These are phyloP conservation scores for Actinia equina DNA, from an alignment of 64 coral and sea anemone species.

Conservation along the genomic window DNA sequence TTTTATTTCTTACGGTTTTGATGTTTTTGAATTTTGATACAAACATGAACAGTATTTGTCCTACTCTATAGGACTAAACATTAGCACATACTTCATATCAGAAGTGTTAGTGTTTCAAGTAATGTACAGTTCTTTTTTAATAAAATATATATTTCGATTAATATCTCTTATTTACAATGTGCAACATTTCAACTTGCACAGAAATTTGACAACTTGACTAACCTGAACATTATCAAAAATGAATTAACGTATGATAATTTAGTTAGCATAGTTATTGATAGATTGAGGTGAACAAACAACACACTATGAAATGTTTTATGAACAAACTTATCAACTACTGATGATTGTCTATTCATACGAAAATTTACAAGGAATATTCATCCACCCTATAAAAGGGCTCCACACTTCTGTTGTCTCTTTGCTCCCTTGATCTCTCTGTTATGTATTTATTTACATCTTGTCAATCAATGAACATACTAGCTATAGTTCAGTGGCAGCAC, in stretches of 20 bases:
- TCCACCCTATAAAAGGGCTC: not conserved
- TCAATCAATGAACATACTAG: not conserved
- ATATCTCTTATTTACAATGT: conserved; percentile 12
- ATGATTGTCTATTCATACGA: not conserved
- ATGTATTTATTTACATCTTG: not conserved
- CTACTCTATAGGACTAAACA: conserved; percentile 18
- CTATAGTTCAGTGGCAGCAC: conserved; percentile 10
- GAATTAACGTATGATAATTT: not conserved
- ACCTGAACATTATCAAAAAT: conserved; percentile 13
- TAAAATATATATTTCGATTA: conserved; percentile 33
- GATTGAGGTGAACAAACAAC: not conserved
- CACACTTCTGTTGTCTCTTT: not conserved
- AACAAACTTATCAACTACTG: conserved; percentile 18
- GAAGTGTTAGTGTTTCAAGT: conserved; percentile 1
- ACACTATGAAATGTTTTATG: not conserved
- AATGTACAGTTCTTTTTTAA: conserved; percentile 25
- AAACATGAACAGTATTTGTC: conserved; percentile 14
- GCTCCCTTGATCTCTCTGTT: not conserved
- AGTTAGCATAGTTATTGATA: not conserved
- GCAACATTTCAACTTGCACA: not conserved
- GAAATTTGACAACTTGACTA: conserved; percentile 8
- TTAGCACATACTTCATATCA: conserved; percentile 6
- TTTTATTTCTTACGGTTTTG: conserved; percentile 4
- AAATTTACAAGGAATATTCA: conserved; percentile 14
- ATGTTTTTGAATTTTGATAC: conserved; percentile 6